Evolutionary conservation across 2,888 invertebrate species (phyloP), one percentile per base, ranked within the genome.

Genomic region (Sympetrum striolatum): DNA sequence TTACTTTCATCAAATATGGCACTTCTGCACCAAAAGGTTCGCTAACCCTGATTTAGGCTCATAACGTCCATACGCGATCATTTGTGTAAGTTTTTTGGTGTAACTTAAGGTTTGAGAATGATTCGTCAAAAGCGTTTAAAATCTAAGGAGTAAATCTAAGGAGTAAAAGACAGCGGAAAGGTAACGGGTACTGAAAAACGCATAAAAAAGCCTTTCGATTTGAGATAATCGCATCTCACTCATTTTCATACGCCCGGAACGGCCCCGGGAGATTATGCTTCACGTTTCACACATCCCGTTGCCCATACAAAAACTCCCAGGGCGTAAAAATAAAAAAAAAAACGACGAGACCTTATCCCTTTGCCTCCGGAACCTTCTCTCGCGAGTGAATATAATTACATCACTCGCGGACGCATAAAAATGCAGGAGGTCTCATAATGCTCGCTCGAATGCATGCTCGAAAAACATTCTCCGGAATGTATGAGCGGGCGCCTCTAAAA

Each of bases 371-470:
- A n/a, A n/a, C 60, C 22, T n/a, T 60, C 60, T 60, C 60, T 22
- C 64, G 58, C 18, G 12, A 25, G 60, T 64, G 37, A 86, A 60
- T 58, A 86, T 86, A 86, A 86, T 86, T 86, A 86, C 86, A 86
- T 86, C 86, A 86, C 86, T 86, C 86, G 58, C 60, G 86, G 60
- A 64, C 86, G 86, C 60, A 86, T 86, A 86, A 86, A 86, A 86
- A 86, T 35, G 60, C 86, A 86, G 60, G 58, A 64, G 90, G 39
- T 58, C 90, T 73, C 90, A 73, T 80, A 39, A 58, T 90, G 58
- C 58, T 53, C 79, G 31, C n/a, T n/a, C n/a, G n/a, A n/a, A n/a
- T n/a, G n/a, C n/a, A n/a, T n/a, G n/a, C n/a, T n/a, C 31, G 58
- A 58, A 80, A 60, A 80, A 91, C 90, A 90, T 81, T 86, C 80